Conservation (phyloP, 2,797 vertebrate genomes). For the Falco rusticolus region DNA sequence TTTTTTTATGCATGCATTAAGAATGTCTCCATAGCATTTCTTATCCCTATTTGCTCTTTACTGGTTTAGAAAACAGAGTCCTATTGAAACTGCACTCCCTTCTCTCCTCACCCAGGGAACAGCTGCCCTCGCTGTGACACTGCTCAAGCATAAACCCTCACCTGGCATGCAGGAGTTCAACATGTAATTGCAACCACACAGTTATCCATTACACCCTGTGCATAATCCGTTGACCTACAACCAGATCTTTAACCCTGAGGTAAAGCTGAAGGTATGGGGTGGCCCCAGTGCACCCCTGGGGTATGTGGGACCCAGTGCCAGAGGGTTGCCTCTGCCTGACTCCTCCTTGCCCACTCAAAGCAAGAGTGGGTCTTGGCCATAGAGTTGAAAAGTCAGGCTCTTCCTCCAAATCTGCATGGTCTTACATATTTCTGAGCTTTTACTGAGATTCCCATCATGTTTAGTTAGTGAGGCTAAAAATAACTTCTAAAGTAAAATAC, state of each 20-base stretch:
- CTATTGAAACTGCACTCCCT: not conserved
- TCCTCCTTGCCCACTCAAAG: not conserved
- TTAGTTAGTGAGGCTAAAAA: not conserved
- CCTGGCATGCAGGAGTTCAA: not conserved
- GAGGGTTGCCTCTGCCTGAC: accelerated
- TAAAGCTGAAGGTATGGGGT: not conserved
- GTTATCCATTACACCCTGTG: not conserved
- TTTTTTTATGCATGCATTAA: not conserved
- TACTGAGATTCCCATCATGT: not conserved
- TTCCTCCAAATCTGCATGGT: not conserved
- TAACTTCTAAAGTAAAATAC: not conserved
- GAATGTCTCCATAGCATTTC: not conserved
- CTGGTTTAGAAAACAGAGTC: not conserved
- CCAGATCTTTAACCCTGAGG: not conserved
- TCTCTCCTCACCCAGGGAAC: not conserved
- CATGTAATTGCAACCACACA: not conserved
- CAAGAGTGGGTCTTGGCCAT: not conserved
- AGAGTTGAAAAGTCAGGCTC: not conserved
- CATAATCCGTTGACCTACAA: not conserved
- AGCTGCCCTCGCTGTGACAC: accelerated
- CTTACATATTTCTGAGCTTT: not conserved
- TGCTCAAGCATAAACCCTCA: not conserved
- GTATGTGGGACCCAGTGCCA: accelerated
- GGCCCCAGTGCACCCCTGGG: accelerated
- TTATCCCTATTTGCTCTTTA: not conserved